Conservation (phyloP, 2,888 invertebrate species). For the Oscheius sp. region DNA sequence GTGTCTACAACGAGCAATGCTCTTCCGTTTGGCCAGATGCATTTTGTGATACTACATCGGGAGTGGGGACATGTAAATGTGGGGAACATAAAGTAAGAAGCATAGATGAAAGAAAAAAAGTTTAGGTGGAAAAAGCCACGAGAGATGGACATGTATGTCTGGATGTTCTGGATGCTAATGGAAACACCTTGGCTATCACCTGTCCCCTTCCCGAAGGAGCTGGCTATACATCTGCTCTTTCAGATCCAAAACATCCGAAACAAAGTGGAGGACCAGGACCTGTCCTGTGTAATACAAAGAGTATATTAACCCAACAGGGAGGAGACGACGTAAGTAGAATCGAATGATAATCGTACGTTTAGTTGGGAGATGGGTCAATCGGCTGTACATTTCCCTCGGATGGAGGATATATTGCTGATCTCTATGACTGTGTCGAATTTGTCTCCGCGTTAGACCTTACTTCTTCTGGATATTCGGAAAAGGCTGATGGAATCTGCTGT, state of each 20-base stretch:
- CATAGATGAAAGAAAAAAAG: background rate
- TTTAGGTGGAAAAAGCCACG: constrained; percentile 52
- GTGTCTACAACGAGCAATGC: constrained; percentile 61
- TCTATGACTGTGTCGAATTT: constrained; percentile 61
- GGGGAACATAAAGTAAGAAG: constrained; percentile 53
- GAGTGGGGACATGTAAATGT: constrained; percentile 60
- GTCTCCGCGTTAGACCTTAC: constrained; percentile 56
- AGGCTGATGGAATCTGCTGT: constrained; percentile 60
- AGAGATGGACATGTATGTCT: constrained; percentile 61
- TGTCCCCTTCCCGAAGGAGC: constrained; percentile 64
- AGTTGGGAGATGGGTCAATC: constrained; percentile 57
- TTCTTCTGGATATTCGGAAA: constrained; percentile 54
- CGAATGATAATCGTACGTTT: background rate
- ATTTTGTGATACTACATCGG: constrained; percentile 57
- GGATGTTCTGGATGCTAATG: constrained; percentile 58
- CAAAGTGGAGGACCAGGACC: constrained; percentile 57
- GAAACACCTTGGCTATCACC: constrained; percentile 59
- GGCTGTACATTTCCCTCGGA: constrained; percentile 59
- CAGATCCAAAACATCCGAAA: constrained; percentile 59
- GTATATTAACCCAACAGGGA: constrained; percentile 47
- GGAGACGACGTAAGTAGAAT: constrained; percentile 42
- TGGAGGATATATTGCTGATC: constrained; percentile 56
- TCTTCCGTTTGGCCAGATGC: constrained; percentile 63
- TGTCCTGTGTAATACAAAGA: constrained; percentile 56
- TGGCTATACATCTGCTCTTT: constrained; percentile 53